Evolutionary conservation across 2,113 vertebrate species (phyloP), one percentile per base, ranked within the genome.

Genomic region (Catharus fuscescens): DNA sequence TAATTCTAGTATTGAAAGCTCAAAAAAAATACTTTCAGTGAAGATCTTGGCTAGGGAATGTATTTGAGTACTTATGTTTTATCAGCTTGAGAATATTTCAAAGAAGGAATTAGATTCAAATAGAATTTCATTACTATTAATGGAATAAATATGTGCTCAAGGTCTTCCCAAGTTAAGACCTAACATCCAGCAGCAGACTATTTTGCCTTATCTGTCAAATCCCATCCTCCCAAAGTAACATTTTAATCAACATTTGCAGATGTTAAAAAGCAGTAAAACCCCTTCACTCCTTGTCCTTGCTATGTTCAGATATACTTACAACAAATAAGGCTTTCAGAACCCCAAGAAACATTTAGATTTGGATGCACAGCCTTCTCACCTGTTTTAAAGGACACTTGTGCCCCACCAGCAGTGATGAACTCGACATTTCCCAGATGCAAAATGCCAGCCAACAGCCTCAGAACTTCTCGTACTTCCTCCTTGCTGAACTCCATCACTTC

Each of bases 331-430:
- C 14, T 67, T 91, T 90, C 25, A 76, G 20, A 67, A 1, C 18
- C 50, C n/a, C 24, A 42, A 26, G 42, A 90, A 70, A 62, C 12
- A 28, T 28, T 42, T 17, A 17, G 12, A 20, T 77, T 71, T 59
- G 67, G 19, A 34, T 64, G 53, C 19, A 44, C 2, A 48, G 18
- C 14, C 87, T 96, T 86, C 93, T 96, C 79, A 99, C 99, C 99
- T 97, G 98, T 98, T 97, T 99, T 99, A 94, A 98, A 99, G 90
- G 99, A 98, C 67, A 99, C 98, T 40, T 99, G 99, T 2, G 99
- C 99, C 60, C 99, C 99, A 6, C 99, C 99, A 31, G 99, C 99
- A 44, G 99, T 99, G 96, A 99, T 98, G 71, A 99, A 99, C 80
- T 99, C 98, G 29, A 99, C 96, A 44, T 99, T 99, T 60, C 99